Evolutionary conservation across 1,140 invertebrate species (phyloP).

Genomic region (Papilio polytes): DNA sequence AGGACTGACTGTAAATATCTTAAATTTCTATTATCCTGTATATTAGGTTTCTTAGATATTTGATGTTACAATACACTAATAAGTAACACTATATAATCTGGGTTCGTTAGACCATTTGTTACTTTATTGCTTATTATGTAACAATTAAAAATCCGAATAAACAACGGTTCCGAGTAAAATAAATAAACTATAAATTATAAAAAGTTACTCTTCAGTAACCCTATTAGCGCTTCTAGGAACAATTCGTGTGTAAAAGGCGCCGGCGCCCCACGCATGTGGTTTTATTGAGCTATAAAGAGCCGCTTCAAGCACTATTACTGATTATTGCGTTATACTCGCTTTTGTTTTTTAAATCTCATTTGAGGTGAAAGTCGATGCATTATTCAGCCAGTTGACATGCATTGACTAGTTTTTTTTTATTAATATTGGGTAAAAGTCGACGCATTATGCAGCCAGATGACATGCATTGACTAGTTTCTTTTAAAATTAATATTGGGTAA

Average conservation of each 20-base stretch:
- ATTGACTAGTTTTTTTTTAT: background rate
- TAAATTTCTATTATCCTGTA: no score
- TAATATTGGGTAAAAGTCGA: background rate
- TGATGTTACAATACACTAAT: background rate
- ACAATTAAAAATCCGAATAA: slow-evolving; percentile 42
- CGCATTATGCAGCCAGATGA: background rate
- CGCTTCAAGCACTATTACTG: slow-evolving; percentile 55
- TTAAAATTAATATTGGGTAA: no score
- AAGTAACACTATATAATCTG: background rate
- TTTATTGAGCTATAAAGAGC: slow-evolving; percentile 60
- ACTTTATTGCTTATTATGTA: slow-evolving; percentile 36
- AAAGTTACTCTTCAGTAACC: slow-evolving; percentile 46
- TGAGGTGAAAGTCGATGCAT: slow-evolving; percentile 5
- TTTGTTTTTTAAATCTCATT: slow-evolving; percentile 38
- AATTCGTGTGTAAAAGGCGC: slow-evolving; percentile 46
- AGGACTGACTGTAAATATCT: no score
- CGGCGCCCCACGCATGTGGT: slow-evolving; percentile 44
- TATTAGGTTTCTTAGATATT: no score
- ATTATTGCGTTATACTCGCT: slow-evolving; percentile 56
- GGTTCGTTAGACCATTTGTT: slow-evolving; percentile 24
- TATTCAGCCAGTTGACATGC: background rate
- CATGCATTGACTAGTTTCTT: background rate
- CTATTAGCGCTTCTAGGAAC: slow-evolving; percentile 66
- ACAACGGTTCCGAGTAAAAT: slow-evolving; percentile 59
- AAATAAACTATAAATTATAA: slow-evolving; percentile 65